Conservation (phyloP, 1,140 invertebrate species). For the Megalonaias nervosa region DNA sequence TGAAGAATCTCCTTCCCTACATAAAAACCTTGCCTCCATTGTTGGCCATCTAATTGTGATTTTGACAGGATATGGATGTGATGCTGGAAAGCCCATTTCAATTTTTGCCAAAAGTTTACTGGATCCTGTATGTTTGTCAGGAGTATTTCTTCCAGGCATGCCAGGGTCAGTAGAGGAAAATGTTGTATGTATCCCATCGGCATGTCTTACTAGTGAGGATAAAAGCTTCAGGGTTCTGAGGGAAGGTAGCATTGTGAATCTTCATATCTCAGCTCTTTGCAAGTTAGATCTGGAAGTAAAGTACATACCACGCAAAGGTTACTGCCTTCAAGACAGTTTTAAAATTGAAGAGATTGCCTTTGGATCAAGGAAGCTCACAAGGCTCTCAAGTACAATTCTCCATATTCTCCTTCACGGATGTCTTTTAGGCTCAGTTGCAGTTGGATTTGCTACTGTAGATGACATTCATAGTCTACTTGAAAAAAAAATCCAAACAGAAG, state of each 20-base stretch:
- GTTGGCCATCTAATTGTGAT: background rate
- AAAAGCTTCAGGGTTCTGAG: background rate
- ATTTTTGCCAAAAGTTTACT: slow-evolving; percentile 2
- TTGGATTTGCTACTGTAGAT: background rate
- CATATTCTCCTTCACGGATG: background rate
- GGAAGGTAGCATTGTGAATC: background rate
- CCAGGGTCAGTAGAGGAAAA: background rate
- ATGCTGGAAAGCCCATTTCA: background rate
- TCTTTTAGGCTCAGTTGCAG: slow-evolving; percentile 6
- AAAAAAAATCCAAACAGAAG: background rate
- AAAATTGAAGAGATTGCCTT: no score
- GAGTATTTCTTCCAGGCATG: background rate
- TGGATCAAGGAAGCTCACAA: no score
- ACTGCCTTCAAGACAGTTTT: background rate
- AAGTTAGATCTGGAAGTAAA: no score
- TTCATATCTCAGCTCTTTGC: background rate
- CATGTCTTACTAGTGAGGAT: background rate
- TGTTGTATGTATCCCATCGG: background rate
- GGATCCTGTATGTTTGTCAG: background rate
- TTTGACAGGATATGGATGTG: background rate
- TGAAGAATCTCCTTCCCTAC: slow-evolving; percentile 7
- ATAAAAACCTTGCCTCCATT: slow-evolving; percentile 4
- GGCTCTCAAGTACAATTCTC: no score
- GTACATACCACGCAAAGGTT: background rate
- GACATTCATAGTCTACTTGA: background rate